These are phyloP conservation scores for Ditylenchus weischeri DNA, from an alignment of 2,888 invertebrate species.

Conservation along the genomic window DNA sequence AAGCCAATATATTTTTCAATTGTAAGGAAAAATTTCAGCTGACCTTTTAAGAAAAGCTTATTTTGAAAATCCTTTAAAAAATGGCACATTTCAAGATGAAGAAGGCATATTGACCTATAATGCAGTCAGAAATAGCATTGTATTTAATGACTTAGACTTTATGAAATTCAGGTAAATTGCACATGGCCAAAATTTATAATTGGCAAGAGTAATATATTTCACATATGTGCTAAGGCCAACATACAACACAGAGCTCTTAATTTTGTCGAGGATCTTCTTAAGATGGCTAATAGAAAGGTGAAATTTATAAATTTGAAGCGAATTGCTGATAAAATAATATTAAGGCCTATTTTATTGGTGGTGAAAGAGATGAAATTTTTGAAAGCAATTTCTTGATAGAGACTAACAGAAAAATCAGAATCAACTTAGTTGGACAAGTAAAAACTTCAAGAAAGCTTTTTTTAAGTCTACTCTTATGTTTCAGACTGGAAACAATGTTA, in stretches of 20 bases:
- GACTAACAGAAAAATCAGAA: background rate
- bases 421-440: background rate
- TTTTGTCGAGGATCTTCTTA: conserved; percentile 1
- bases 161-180: background rate
- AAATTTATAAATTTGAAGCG: no score
- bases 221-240: conserved; percentile 2
- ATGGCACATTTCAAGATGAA: no score
- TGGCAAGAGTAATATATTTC: background rate
- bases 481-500: background rate
- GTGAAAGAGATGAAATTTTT: background rate
- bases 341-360: conserved; percentile 6
- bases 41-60: no score
- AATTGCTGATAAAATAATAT: background rate
- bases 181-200: background rate
- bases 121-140: background rate
- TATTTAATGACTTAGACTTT: background rate
- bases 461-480: background rate
- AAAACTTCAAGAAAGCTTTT: background rate
- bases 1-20: no score
- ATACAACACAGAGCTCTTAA: background rate
- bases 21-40: no score
- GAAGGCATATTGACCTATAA: no score
- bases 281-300: conserved; percentile 4
- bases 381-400: background rate
- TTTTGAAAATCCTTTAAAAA: no score